Percentiles rank a stretch among this genome's conserved stretches.
Evolutionary conservation across 2,797 vertebrate species (phyloP).

Genomic region (Meriones psammophilus): DNA sequence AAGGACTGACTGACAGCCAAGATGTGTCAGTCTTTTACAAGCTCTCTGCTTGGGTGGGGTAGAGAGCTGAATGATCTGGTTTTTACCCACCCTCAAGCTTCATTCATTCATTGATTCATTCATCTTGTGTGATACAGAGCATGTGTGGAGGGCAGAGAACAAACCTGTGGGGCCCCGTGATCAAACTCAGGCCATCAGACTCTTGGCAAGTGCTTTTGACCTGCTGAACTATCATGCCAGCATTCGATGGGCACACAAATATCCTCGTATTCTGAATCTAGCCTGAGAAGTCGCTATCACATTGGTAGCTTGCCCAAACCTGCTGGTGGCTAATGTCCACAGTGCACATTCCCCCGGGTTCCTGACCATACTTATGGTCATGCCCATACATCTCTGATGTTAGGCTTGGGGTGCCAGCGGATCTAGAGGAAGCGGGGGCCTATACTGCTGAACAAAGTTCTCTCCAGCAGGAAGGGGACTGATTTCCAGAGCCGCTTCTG

Average conservation of each 20-base stretch:
- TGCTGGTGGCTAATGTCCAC: neutral
- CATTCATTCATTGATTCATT: too few species aligned
- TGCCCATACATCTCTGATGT: neutral
- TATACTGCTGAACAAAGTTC: neutral
- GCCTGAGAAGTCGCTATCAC: neutral
- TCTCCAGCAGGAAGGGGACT: neutral
- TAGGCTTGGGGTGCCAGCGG: neutral
- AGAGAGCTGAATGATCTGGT: neutral
- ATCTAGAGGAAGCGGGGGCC: neutral
- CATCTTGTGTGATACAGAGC: neutral
- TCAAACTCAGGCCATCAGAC: neutral
- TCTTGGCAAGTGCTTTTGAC: neutral
- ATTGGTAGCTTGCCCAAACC: neutral
- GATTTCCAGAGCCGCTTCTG: neutral
- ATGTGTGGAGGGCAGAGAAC: neutral
- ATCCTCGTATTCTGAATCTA: neutral
- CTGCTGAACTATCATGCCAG: neutral
- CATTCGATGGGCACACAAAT: neutral
- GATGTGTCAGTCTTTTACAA: neutral
- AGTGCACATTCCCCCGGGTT: neutral
- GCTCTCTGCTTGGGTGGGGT: neutral
- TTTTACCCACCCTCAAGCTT: neutral
- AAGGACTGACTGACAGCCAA: neutral
- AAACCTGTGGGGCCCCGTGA: neutral
- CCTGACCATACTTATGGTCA: neutral